phyloP scores from a whole-genome alignment of 2,888 invertebrate genomes.

The Philereme vetulata region DNA sequence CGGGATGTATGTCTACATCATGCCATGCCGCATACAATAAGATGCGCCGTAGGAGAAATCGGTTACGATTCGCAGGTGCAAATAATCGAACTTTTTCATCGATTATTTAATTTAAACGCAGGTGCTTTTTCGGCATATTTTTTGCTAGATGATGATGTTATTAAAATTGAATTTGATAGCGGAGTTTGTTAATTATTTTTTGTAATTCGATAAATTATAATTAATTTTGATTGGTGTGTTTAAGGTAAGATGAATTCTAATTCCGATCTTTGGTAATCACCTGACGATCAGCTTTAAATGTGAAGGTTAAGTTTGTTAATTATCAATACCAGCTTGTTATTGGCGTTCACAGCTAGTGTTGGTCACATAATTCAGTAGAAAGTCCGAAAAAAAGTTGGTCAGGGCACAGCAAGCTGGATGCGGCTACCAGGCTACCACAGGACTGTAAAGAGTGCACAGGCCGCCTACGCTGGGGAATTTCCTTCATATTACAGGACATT shows the following conservation, averaged over 20 bases:
- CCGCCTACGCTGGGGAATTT: no score
- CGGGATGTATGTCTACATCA: slow-evolving; percentile 55
- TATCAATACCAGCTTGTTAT: no score
- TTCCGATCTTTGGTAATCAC: slow-evolving; percentile 1
- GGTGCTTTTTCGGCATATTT: slow-evolving; percentile 47
- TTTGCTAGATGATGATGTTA: slow-evolving; percentile 55
- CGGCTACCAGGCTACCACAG: no score
- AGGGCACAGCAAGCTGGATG: no score
- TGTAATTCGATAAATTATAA: slow-evolving; percentile 31
- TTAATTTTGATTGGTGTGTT: slow-evolving; percentile 21
- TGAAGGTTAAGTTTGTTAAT: not conserved
- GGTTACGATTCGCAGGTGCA: slow-evolving; percentile 74
- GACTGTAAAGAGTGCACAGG: no score
- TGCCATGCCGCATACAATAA: slow-evolving; percentile 45
- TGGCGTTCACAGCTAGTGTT: no score
- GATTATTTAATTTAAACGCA: slow-evolving; percentile 49
- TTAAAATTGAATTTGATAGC: slow-evolving; percentile 55
- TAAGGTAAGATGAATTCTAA: not conserved
- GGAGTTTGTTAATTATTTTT: slow-evolving; percentile 28
- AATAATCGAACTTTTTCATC: slow-evolving; percentile 62
- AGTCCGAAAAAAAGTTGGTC: no score
- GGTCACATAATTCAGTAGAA: no score
- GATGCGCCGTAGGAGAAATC: slow-evolving; percentile 45
- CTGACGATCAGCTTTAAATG: not conserved
- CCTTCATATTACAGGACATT: no score